These are phyloP conservation scores for Megaleporinus macrocephalus DNA, from an alignment of 2,113 vertebrate species.

Conservation along the genomic window DNA sequence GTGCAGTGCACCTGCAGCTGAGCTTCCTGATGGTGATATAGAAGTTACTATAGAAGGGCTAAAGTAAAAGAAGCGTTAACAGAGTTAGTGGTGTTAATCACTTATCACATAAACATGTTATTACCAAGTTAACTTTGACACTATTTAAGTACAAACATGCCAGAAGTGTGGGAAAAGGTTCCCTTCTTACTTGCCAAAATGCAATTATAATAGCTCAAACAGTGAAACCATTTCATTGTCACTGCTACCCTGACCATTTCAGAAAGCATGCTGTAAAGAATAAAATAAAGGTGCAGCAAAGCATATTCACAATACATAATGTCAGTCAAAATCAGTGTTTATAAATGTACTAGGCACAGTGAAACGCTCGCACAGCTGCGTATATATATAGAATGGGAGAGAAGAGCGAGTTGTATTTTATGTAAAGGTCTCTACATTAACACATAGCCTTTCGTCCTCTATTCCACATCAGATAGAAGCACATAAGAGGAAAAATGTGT, in stretches of 20 bases:
- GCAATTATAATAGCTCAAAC: not conserved
- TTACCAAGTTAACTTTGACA: not conserved
- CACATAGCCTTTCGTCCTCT: not conserved
- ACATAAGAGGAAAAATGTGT: not conserved
- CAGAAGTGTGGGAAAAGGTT: not conserved
- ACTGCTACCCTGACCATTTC: not conserved
- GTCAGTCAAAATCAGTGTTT: slow-evolving; percentile 16
- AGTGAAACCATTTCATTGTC: not conserved
- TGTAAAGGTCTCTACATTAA: not conserved
- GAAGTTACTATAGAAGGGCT: no score
- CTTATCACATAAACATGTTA: no score
- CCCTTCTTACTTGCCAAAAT: not conserved
- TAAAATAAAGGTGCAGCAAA: not conserved
- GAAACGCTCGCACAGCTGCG: not conserved
- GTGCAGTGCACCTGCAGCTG: no score
- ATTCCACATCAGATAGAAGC: not conserved
- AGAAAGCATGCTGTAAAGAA: not conserved
- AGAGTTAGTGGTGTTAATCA: no score
- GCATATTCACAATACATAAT: slow-evolving; percentile 8
- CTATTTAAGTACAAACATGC: not conserved
- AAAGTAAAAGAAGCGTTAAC: no score
- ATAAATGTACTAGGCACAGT: not conserved
- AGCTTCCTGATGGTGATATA: no score
- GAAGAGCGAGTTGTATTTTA: not conserved
- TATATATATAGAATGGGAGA: not conserved